Evolutionary conservation across 2,888 invertebrate species (phyloP), one percentile per base, ranked within the genome.

Genomic region (Lasioglossum morio): DNA sequence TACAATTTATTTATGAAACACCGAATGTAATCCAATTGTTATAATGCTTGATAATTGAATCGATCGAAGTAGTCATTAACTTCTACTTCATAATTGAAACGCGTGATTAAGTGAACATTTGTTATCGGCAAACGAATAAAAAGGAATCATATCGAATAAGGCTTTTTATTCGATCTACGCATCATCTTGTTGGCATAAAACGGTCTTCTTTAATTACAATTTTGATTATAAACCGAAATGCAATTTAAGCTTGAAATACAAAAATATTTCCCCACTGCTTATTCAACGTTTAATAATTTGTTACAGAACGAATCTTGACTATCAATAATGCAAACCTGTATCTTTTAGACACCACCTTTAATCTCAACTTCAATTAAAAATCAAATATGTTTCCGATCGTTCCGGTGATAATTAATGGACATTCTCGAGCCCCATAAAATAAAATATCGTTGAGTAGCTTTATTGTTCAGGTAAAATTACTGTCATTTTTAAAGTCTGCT

Each of bases 71-170:
- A 75, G 82, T 82, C 81, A 90, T 88, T 90, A 88, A 90, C 90
- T 89, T 90, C 82, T 88, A 89, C 85, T 86, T 86, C 83, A 88
- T 90, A 90, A 90, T 90, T 88, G 86, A 90, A 40, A 87, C 63
- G 69, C 70, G 83, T 83, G 85, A 86, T 87, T 85, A 89, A 90
- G 82, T 85, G 88, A 81, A 76, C 81, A 85, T 87, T 73, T 81
- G 82, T 85, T 86, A 72, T 79, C 84, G 66, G 57, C 27, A n/a
- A 19, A 5, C n/a, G 76, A 72, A 90, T 74, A 60, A 77, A 79
- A 81, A n/a, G 27, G 40, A 79, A 79, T 83, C 46, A 73, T 72
- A 75, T 53, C 75, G 66, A 48, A 48, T 23, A 72, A 30, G 63
- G 43, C 34, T 75, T 66, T 53, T 78, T 75, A 63, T 53, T 82